Conservation (phyloP, 2,113 vertebrate species). For the Syrrhaptes paradoxus region DNA sequence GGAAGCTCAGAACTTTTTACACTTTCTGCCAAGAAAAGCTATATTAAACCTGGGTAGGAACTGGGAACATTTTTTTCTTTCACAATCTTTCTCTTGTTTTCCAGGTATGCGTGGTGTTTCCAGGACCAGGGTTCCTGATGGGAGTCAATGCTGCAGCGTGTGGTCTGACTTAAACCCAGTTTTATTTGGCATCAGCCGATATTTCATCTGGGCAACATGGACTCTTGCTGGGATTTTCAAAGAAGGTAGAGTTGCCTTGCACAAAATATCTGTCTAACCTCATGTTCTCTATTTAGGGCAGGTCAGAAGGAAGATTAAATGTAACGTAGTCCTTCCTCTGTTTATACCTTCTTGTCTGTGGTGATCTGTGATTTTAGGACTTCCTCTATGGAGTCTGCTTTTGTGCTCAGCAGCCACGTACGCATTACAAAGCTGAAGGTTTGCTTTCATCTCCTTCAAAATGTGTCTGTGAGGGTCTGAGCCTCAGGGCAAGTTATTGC, state of each 20-base stretch:
- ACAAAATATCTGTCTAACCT: background rate
- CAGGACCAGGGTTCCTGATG: background rate
- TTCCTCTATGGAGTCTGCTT: background rate
- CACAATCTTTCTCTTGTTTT: background rate
- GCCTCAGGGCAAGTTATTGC: background rate
- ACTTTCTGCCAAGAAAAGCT: background rate
- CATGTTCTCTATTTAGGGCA: background rate
- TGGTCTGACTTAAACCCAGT: background rate
- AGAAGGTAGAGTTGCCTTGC: background rate
- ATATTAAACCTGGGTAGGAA: background rate
- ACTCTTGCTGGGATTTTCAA: background rate
- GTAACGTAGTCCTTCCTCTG: fast-evolving
- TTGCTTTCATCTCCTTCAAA: background rate
- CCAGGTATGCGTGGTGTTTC: background rate
- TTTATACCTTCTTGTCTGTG: background rate
- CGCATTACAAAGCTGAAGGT: background rate
- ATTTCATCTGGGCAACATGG: background rate
- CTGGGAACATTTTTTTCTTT: background rate
- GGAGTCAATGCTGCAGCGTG: background rate
- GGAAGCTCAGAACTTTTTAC: fast-evolving
- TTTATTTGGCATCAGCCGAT: background rate
- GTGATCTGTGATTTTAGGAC: background rate
- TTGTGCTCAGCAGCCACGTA: fast-evolving
- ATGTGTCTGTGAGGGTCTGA: background rate
- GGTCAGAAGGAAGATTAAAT: background rate